Evolutionary conservation across 37 sponge, comb jelly and placozoan species (phyloP).

Genomic region (Dysidea cf. avara): DNA sequence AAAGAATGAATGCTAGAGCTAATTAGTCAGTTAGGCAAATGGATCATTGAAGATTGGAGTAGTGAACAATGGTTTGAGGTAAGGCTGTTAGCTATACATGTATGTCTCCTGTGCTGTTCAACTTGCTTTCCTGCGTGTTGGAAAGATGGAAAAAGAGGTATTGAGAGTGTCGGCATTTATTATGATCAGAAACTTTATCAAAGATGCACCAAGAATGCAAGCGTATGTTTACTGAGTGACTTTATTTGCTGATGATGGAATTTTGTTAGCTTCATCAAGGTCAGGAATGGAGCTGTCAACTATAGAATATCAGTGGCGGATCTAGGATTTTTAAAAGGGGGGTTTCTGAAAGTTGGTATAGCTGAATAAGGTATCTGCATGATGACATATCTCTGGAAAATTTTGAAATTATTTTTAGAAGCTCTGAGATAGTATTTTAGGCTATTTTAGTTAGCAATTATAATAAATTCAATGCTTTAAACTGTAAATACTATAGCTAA

Average conservation of each 20-base stretch:
- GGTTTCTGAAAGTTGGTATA: no score
- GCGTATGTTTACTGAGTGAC: neutral
- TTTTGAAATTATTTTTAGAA: no score
- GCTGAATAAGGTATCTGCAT: no score
- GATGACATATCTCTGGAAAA: no score
- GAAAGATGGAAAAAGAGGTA: slow-evolving; percentile 15
- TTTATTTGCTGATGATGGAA: slow-evolving; percentile 14
- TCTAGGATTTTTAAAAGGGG: no score
- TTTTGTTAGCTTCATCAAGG: neutral
- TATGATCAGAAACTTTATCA: slow-evolving; percentile 22
- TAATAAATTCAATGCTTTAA: no score
- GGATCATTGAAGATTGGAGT: neutral
- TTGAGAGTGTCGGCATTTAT: slow-evolving; percentile 25
- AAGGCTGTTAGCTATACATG: no score
- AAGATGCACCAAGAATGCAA: slow-evolving; percentile 30
- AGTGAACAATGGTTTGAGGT: slow-evolving; percentile 28
- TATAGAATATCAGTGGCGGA: no score
- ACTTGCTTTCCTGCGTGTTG: neutral
- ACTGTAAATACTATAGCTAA: no score
- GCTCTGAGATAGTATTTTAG: no score
- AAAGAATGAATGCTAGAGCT: slow-evolving; percentile 24
- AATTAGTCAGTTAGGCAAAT: neutral
- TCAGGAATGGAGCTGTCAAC: no score
- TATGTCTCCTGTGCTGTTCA: slow-evolving; percentile 24
- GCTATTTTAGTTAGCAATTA: no score